Evolutionary conservation across 2,113 vertebrate species (phyloP), one percentile per base, ranked within the genome.

Genomic region (Syrmaticus mikado): DNA sequence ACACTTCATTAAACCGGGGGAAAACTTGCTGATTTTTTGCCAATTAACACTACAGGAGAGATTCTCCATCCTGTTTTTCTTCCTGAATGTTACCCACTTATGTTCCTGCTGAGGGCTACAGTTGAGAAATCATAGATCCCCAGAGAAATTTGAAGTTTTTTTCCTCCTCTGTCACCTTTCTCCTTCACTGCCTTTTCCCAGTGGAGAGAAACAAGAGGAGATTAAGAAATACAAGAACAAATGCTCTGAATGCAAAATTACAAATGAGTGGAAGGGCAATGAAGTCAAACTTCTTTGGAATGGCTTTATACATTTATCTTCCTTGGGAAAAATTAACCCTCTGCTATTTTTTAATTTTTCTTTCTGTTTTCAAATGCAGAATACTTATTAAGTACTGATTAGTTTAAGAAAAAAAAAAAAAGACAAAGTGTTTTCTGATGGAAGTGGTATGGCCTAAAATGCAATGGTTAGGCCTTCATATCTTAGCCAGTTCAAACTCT

Each of bases 401-500:
- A 36, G 15, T 34, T 92, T 27, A 52, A 52, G 8, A 2, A 66
- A 67, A 88, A 81, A 70, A 6, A 2, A 70, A 62, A 90, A 83
- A 73, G 4, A 3, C 41, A 16, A 6, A 4, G 4, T 75, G 78
- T 14, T 75, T 6, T 3, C 0, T 76, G 3, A 72, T 72, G 58
- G 16, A 85, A 76, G 16, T 82, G 38, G 87, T 85, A 48, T 76
- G 20, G 9, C 62, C 28, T 76, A 6, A 72, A 50, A 14, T 38
- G 11, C 38, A 55, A 0, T 25, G 12, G 34, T 87, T 55, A 52
- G 13, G 40, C 36, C 24, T 78, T 72, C 0, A 0, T 12, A 14
- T 72, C 38, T 72, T 85, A 32, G 36, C 24, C 38, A 82, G 18
- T 48, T 78, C 20, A 25, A 66, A n/a, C 1, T 45, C 21, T 75